A percentile compares a stretch with the other conserved stretches of the same genome.
Conservation (phyloP, 2,113 vertebrate genomes). For the human (Homo sapiens) region GRCh38 chr2:119242001-119242500, state of each 20-base stretch:
- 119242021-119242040: background rate
- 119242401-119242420: background rate
- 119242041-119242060: background rate
- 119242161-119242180: background rate
- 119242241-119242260: background rate
- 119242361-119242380: background rate
- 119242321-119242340: background rate
- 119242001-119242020: background rate
- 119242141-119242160: background rate
- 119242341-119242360: background rate
- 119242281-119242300: fast-evolving
- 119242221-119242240: background rate
- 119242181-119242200: background rate
- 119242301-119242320: background rate
- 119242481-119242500: background rate
- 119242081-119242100: too few relatives aligned
- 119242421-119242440: background rate
- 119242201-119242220: background rate
- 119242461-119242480: background rate
- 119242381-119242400: background rate
- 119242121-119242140: background rate
- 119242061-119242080: background rate
- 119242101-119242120: background rate
- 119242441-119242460: background rate
- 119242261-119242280: background rate